Evolutionary conservation across 1,140 invertebrate genomes (phyloP).

Genomic region (Latrodectus geometricus): DNA sequence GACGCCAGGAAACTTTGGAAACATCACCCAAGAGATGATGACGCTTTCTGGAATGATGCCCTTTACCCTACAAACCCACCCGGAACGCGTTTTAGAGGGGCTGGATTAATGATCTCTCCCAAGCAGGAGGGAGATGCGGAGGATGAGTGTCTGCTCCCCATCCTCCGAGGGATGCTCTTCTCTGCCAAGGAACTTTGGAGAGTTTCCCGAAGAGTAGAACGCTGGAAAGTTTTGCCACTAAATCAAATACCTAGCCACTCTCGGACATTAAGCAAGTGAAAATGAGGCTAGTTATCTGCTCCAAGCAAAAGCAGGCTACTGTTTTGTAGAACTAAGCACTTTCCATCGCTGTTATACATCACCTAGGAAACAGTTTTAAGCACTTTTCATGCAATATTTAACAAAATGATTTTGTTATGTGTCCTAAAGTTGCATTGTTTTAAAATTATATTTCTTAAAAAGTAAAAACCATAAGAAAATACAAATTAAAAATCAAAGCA

Average conservation of each 20-base stretch:
- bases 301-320: too few relatives aligned
- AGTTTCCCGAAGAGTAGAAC: neutral
- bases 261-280: too few relatives aligned
- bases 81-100: constrained; percentile 32
- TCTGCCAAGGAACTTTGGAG: neutral
- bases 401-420: too few relatives aligned
- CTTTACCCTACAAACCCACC: constrained; percentile 37
- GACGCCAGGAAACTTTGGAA: constrained; percentile 58
- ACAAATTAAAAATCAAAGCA: too few relatives aligned
- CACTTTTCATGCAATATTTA: too few relatives aligned
- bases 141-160: neutral
- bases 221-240: neutral
- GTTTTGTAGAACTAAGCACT: too few relatives aligned
- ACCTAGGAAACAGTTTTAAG: too few relatives aligned
- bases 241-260: neutral
- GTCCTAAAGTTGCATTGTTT: too few relatives aligned
- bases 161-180: neutral
- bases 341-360: too few relatives aligned
- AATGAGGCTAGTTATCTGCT: too few relatives aligned
- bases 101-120: constrained; percentile 44
- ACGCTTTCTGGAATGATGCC: constrained; percentile 27
- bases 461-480: too few relatives aligned
- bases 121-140: neutral
- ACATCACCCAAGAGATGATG: constrained; percentile 29
- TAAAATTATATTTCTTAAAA: too few relatives aligned